Percentiles rank a stretch among this genome's conserved stretches.
Evolutionary conservation across 2,797 vertebrate genomes (phyloP).

Genomic region (Epinephelus malabaricus): DNA sequence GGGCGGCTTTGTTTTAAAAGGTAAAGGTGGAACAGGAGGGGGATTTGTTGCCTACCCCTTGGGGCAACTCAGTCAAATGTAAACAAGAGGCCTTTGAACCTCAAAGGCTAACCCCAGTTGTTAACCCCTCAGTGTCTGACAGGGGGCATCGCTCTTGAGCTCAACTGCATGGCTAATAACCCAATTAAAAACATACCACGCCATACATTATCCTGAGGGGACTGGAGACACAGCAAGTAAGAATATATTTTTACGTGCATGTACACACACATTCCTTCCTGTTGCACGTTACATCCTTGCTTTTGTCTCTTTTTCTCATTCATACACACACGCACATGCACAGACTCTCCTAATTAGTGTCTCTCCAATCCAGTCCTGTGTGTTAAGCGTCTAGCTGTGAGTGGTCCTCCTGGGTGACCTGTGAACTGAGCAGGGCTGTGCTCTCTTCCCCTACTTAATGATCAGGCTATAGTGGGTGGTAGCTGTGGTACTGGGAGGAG

Average conservation of each 20-base stretch:
- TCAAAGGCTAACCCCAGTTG: constrained; percentile 74
- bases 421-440: constrained; percentile 67
- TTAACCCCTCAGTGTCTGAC: constrained; percentile 81
- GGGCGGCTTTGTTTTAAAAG: constrained; percentile 72
- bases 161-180: constrained; percentile 78
- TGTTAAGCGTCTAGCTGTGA: constrained; percentile 67
- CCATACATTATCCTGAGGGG: constrained; percentile 77
- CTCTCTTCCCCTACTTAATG: constrained; percentile 69
- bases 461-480: constrained; percentile 72
- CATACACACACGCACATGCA: constrained; percentile 24
- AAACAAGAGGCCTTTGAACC: constrained; percentile 84
- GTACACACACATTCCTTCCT: constrained; percentile 19
- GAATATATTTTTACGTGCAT: constrained; percentile 23
- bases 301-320: constrained; percentile 43
- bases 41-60: constrained; percentile 43
- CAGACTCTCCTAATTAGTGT: constrained; percentile 74
- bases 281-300: constrained; percentile 11
- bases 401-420: constrained; percentile 77
- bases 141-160: constrained; percentile 74
- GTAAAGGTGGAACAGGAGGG: constrained; percentile 60
- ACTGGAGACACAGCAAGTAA: constrained; percentile 23
- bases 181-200: constrained; percentile 83
- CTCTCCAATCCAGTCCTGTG: constrained; percentile 61
- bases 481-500: constrained; percentile 52
- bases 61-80: constrained; percentile 75